These are phyloP conservation scores for Steromphala cineraria DNA, from an alignment of 2,888 invertebrate species.

Conservation along the genomic window DNA sequence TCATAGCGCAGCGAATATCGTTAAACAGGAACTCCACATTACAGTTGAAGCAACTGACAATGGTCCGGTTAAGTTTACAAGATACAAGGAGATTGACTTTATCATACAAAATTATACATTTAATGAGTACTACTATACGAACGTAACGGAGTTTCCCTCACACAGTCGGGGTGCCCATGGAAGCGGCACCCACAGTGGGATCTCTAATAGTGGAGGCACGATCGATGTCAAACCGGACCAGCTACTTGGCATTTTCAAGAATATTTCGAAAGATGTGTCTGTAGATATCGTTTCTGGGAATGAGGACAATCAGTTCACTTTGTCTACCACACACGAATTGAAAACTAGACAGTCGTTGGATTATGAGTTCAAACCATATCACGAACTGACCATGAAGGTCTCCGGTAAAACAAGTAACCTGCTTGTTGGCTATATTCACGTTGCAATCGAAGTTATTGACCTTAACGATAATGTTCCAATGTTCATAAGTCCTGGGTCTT, in stretches of 20 bases:
- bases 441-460: background rate
- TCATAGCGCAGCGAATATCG: background rate
- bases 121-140: background rate
- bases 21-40: background rate
- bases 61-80: background rate
- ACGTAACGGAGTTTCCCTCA: background rate
- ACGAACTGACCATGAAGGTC: background rate
- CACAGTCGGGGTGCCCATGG: no score
- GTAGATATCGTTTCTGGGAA: background rate
- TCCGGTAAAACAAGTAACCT: background rate
- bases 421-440: background rate
- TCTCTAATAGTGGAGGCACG: no score
- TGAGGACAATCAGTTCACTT: background rate
- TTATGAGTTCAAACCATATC: background rate
- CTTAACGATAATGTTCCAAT: background rate
- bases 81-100: background rate
- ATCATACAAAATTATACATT: background rate
- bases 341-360: background rate
- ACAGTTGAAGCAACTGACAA: background rate
- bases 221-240: no score
- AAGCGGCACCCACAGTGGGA: no score
- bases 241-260: background rate
- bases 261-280: background rate
- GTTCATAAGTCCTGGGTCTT: background rate
- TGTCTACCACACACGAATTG: background rate